phyloP scores from a whole-genome alignment of 2,888 invertebrate genomes.

The Eugnorisma glareosa region DNA sequence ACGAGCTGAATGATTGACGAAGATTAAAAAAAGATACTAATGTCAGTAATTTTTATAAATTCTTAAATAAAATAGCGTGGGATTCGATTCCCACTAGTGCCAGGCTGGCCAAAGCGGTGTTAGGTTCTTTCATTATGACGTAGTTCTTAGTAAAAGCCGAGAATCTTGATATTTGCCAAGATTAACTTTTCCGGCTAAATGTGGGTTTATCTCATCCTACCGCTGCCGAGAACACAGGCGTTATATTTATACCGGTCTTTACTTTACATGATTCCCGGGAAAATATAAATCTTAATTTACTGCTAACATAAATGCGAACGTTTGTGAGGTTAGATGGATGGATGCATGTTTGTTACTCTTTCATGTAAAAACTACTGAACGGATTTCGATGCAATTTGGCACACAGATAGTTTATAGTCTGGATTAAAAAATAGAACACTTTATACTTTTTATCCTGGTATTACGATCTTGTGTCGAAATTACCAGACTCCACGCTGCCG shows the following conservation, averaged over 20 bases:
- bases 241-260: not conserved
- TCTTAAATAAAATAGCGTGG: not conserved
- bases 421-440: not conserved
- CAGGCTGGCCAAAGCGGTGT: not conserved
- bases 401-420: not conserved
- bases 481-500: not conserved
- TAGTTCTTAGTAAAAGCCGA: not conserved
- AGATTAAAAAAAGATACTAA: not conserved
- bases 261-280: not conserved
- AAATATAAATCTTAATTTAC: not conserved
- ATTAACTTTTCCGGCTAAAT: not conserved
- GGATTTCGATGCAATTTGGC: not conserved
- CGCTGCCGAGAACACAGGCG: accelerated
- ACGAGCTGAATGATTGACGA: not conserved
- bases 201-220: not conserved
- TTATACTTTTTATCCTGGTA: not conserved
- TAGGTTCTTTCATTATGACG: not conserved
- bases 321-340: not conserved
- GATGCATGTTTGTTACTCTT: not conserved
- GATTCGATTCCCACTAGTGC: not conserved
- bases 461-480: not conserved
- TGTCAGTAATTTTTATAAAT: not conserved
- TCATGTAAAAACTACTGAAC: not conserved
- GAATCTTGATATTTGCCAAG: not conserved
- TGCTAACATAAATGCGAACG: not conserved